A percentile compares a stretch with the other conserved stretches of the same genome.
Evolutionary conservation across 1,140 invertebrate genomes (phyloP).

Genomic region (Antheraea mylitta): DNA sequence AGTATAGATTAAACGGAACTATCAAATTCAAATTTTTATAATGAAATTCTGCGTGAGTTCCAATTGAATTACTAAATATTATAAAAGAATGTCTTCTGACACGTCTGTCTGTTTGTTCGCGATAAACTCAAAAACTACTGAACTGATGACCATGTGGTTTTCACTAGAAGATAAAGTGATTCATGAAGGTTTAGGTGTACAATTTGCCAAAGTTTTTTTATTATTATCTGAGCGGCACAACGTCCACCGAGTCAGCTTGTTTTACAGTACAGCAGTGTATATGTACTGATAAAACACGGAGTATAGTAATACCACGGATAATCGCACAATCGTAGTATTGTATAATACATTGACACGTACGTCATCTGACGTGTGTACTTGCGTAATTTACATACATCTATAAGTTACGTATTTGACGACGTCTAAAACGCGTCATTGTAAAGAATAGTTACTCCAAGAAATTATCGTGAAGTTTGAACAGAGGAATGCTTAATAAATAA

Average conservation of each 20-base stretch:
- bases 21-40: neutral
- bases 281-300: neutral
- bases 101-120: no score
- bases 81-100: no score
- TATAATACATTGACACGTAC: slow-evolving; percentile 23
- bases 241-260: no score
- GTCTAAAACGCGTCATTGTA: neutral
- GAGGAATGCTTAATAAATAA: neutral
- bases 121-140: no score
- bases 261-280: neutral
- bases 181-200: no score
- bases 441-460: neutral
- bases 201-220: no score
- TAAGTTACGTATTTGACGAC: neutral
- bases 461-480: neutral
- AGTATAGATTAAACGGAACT: neutral
- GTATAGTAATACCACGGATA: slow-evolving; percentile 17
- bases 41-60: neutral
- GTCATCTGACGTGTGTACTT: neutral
- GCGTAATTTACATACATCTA: no score
- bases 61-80: no score
- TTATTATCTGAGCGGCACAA: no score
- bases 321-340: slow-evolving; percentile 23
- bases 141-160: no score
- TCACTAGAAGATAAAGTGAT: no score